Conservation (phyloP, 2,797 vertebrate species). For the Leptatherina wallacei region DNA sequence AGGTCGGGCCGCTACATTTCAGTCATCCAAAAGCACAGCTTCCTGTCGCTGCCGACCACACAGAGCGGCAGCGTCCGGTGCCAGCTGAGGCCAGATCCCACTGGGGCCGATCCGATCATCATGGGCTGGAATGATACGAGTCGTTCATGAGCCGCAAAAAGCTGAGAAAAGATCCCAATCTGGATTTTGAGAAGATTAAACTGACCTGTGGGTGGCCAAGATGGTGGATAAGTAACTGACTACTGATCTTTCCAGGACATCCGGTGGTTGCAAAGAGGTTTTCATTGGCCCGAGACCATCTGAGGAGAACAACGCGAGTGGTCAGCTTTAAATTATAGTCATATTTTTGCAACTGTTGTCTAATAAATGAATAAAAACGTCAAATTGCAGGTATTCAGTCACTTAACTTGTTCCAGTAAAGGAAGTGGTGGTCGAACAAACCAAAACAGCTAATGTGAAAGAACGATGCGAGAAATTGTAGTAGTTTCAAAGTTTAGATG, state of each 20-base stretch:
- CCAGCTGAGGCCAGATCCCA: constrained; percentile 96
- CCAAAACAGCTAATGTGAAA: too few species aligned
- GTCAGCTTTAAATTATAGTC: neutral
- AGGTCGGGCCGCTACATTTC: constrained; percentile 86
- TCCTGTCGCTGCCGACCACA: constrained; percentile 91
- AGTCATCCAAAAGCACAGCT: constrained; percentile 95
- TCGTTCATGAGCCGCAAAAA: neutral
- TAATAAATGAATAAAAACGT: too few species aligned
- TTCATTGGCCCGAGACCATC: constrained; percentile 94
- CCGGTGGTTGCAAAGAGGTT: constrained; percentile 96
- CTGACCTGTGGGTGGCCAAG: constrained; percentile 95
- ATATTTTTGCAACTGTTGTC: too few species aligned
- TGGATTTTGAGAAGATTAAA: neutral
- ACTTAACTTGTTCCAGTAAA: too few species aligned
- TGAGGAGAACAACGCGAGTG: constrained; percentile 56
- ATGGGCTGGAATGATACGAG: constrained; percentile 86
- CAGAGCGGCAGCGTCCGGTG: constrained; percentile 93
- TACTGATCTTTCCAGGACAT: constrained; percentile 92
- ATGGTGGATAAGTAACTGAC: constrained; percentile 93
- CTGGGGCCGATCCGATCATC: constrained; percentile 86
- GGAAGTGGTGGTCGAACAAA: too few species aligned
- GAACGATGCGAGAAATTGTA: too few species aligned
- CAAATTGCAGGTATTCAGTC: too few species aligned
- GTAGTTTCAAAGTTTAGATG: too few species aligned
- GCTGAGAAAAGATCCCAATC: neutral